phyloP scores from a whole-genome alignment of 2,797 vertebrate species.

The Atherinosoma microstoma region DNA sequence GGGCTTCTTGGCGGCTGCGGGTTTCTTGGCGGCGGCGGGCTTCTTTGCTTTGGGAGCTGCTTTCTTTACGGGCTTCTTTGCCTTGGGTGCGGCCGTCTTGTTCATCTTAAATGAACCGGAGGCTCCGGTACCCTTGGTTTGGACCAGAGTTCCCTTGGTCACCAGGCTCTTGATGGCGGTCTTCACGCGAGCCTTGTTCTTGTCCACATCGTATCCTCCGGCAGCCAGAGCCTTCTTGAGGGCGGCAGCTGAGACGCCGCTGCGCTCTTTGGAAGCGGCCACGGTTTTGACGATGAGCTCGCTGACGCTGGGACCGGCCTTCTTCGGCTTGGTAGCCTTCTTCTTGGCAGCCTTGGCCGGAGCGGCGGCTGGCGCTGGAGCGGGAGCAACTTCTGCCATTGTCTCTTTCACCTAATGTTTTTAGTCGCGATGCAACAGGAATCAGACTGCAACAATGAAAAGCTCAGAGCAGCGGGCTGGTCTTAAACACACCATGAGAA shows the following conservation, averaged over 20 bases:
- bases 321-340: slow-evolving; percentile 32
- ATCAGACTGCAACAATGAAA: slow-evolving; percentile 25
- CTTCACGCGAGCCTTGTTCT: slow-evolving; percentile 80
- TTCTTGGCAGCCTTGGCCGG: slow-evolving; percentile 56
- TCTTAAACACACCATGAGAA: slow-evolving; percentile 69
- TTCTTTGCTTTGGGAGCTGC: slow-evolving; percentile 23
- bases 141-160: slow-evolving; percentile 79
- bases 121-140: slow-evolving; percentile 84
- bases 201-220: slow-evolving; percentile 83
- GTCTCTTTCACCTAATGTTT: fast-evolving
- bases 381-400: slow-evolving; percentile 60
- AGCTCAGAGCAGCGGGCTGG: neutral
- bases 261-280: slow-evolving; percentile 39
- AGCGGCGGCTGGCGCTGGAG: neutral
- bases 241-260: slow-evolving; percentile 65
- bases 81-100: slow-evolving; percentile 34
- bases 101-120: slow-evolving; percentile 81
- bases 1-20: neutral
- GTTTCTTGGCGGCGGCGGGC: slow-evolving; percentile 57
- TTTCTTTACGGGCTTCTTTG: slow-evolving; percentile 62
- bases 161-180: slow-evolving; percentile 82
- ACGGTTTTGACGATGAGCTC: slow-evolving; percentile 61
- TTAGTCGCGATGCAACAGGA: neutral
- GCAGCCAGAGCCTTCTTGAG: slow-evolving; percentile 84
- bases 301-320: slow-evolving; percentile 54